These are phyloP conservation scores for Gephyroberyx darwinii DNA, from an alignment of 2,797 vertebrate species.

Conservation along the genomic window DNA sequence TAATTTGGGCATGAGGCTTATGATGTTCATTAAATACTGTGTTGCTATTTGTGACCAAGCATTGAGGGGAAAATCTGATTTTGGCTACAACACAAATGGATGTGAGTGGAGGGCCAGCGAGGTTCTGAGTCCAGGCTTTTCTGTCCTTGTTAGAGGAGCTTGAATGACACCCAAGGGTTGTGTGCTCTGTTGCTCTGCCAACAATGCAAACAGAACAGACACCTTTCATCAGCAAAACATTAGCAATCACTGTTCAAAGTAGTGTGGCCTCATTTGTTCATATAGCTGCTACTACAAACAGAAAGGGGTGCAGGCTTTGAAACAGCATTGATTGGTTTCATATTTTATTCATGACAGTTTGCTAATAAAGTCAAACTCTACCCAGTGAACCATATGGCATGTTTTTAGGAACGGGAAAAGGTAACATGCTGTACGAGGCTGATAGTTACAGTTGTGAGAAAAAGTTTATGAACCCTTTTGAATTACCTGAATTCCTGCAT, in stretches of 20 bases:
- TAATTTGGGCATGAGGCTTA: slow-evolving; percentile 35
- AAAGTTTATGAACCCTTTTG: too few species aligned
- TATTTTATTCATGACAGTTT: slow-evolving; percentile 68
- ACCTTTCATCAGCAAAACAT: slow-evolving; percentile 37
- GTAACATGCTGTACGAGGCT: slow-evolving; percentile 34
- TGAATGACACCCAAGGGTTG: slow-evolving; percentile 11
- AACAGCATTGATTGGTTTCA: slow-evolving; percentile 44
- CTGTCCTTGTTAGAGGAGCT: slow-evolving; percentile 2
- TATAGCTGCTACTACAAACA: slow-evolving; percentile 2
- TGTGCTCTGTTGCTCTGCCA: slow-evolving; percentile 22
- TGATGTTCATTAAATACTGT: slow-evolving; percentile 32
- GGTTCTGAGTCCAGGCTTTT: slow-evolving; percentile 14
- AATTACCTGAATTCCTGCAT: too few species aligned
- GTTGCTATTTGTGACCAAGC: slow-evolving; percentile 28
- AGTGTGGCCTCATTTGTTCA: neutral
- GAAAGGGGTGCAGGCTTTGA: slow-evolving; percentile 35
- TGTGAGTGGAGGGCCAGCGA: neutral
- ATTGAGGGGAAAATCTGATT: slow-evolving; percentile 12
- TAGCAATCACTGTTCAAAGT: slow-evolving; percentile 16
- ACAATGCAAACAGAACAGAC: slow-evolving; percentile 7
- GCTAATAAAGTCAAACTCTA: slow-evolving; percentile 54
- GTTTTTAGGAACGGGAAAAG: slow-evolving; percentile 45
- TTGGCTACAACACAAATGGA: slow-evolving; percentile 4
- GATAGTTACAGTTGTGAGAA: slow-evolving; percentile 1
- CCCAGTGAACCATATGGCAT: slow-evolving; percentile 50